These are phyloP conservation scores for Euura saliciscinereae DNA, from an alignment of 1,140 invertebrate genomes.

Conservation along the genomic window DNA sequence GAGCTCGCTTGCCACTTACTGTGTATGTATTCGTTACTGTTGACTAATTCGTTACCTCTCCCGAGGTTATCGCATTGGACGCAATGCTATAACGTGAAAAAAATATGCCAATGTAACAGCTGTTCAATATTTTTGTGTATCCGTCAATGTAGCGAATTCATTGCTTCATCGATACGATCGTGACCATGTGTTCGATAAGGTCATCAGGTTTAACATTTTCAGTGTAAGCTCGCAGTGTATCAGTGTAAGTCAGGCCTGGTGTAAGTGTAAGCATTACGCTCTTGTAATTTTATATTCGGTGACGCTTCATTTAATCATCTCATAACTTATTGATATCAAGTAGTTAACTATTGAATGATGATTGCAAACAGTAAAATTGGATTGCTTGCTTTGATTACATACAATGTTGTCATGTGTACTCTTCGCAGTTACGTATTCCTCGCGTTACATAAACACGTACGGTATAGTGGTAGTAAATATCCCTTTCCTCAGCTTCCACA, in stretches of 20 bases:
- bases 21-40: background rate
- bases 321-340: background rate
- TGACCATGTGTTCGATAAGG: too few species aligned
- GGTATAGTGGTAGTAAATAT: background rate
- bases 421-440: background rate
- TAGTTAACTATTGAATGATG: background rate
- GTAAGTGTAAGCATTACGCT: background rate
- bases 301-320: background rate
- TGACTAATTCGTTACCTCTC: too few species aligned
- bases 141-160: too few species aligned
- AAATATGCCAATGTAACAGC: slow-evolving; percentile 1
- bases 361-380: background rate
- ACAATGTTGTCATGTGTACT: background rate
- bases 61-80: too few species aligned
- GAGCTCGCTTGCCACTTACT: background rate
- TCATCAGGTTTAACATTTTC: background rate
- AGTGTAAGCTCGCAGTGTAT: too few species aligned
- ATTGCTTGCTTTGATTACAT: background rate
- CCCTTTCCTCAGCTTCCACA: too few species aligned
- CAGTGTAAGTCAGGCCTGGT: too few species aligned
- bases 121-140: background rate
- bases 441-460: background rate
- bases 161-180: too few species aligned
- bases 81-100: background rate
- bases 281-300: background rate